Conservation (phyloP, 2,888 invertebrate species). For the Hybos culiciformis region DNA sequence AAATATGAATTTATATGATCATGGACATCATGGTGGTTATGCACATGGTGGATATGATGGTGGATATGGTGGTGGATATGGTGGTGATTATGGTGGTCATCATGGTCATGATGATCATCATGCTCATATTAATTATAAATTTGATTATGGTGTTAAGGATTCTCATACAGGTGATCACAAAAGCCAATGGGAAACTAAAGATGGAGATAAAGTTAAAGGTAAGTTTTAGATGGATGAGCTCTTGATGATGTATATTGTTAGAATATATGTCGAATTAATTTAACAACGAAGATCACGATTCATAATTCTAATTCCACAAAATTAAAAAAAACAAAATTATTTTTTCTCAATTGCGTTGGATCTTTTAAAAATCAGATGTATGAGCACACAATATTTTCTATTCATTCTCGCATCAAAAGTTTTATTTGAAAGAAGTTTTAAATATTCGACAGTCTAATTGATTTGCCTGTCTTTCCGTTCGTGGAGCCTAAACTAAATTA, state of each 20-base stretch:
- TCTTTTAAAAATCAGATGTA: too few species aligned
- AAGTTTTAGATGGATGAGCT: neutral
- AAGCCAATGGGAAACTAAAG: slow-evolving; percentile 38
- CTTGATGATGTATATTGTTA: neutral
- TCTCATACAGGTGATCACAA: slow-evolving; percentile 38
- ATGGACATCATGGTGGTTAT: neutral
- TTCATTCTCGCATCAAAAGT: too few species aligned
- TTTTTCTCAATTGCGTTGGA: too few species aligned
- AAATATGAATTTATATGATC: slow-evolving; percentile 6
- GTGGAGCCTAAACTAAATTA: too few species aligned
- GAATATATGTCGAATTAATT: neutral
- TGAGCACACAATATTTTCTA: too few species aligned
- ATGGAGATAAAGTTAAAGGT: slow-evolving; percentile 40
- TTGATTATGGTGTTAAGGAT: slow-evolving; percentile 39
- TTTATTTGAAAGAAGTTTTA: too few species aligned
- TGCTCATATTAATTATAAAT: slow-evolving; percentile 36
- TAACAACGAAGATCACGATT: slow-evolving; percentile 1
- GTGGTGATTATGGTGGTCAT: slow-evolving; percentile 14
- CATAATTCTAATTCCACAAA: slow-evolving; percentile 3
- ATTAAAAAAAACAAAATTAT: slow-evolving; percentile 10
- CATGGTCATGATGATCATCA: slow-evolving; percentile 30
- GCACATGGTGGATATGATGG: slow-evolving; percentile 4
- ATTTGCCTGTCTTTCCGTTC: too few species aligned
- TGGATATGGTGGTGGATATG: slow-evolving; percentile 9
- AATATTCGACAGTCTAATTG: too few species aligned